Conservation (phyloP, 2,888 invertebrate species). For the Cephus runcator region DNA sequence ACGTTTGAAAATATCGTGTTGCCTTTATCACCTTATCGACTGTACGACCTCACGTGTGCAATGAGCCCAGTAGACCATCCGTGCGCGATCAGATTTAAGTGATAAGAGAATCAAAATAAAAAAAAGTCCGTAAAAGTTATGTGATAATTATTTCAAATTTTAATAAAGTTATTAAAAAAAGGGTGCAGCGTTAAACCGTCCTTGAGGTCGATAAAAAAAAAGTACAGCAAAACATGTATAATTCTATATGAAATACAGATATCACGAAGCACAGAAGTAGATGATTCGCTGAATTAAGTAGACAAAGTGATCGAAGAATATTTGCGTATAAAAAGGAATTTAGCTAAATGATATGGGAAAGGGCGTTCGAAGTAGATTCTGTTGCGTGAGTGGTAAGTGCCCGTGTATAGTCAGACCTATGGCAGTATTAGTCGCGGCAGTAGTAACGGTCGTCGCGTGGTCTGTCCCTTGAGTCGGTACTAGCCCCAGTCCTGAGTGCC, state of each 20-base stretch:
- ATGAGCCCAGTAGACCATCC: background rate
- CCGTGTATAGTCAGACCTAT: background rate
- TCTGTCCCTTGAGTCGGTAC: background rate
- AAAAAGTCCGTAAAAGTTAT: background rate
- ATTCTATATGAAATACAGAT: background rate
- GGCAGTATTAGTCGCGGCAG: background rate
- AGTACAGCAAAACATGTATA: background rate
- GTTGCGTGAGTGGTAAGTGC: background rate
- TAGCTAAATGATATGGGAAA: background rate
- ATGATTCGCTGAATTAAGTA: background rate
- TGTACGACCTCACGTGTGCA: background rate
- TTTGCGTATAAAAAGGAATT: background rate
- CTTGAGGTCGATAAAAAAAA: background rate
- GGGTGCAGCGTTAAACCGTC: background rate
- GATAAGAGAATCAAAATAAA: background rate
- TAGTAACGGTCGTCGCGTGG: background rate
- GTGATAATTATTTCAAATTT: too few relatives aligned
- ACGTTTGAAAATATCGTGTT: background rate
- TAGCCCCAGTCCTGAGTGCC: conserved; percentile 9
- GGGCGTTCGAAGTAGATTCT: background rate
- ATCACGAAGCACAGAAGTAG: background rate
- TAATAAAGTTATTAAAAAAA: too few relatives aligned
- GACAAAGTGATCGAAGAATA: background rate
- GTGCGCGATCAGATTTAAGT: background rate
- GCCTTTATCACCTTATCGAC: background rate